Evolutionary conservation across 2,113 vertebrate species (phyloP), one percentile per base, ranked within the genome.

Genomic region (Athene cunicularia): DNA sequence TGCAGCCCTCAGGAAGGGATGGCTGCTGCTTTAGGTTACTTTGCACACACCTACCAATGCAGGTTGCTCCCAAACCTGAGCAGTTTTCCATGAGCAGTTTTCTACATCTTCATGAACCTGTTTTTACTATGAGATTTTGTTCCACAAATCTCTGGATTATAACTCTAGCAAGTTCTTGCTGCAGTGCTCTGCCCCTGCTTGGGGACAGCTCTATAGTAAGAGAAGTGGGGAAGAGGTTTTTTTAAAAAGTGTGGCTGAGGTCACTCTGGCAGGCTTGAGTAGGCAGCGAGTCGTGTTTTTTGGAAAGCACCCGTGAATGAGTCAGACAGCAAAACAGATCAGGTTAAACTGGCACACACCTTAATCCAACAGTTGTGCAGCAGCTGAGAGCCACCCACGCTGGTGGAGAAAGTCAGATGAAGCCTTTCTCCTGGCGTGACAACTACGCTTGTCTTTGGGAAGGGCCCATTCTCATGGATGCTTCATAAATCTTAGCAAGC

Each of bases 241-340:
- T 49, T 17, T 8, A 1, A 2, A 14, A 74, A 30, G n/a, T 7
- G 47, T n/a, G 37, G 32, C 70, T 47, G 47, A 58, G 52, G 39
- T 71, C 22, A 53, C n/a, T 39, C 12, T 22, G 59, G 49, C 75
- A 74, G 37, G 3, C 32, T 30, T 18, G 59, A 28, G 37, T 5
- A 16, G 52, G 37, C 64, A 72, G 41, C 64, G 14, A 37, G 20
- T 9, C 20, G 30, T 27, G 22, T 52, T 33, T 59, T 76, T 43
- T 19, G 49, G 37, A 14, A 41, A 43, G 53, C n/a, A 47, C 35
- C n/a, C 28, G 8, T 8, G 39, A 33, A 32, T 0, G 0, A 52
- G 41, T 19, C 32, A 19, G 45, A 33, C 45, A 56, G 33, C 66
- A 41, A 45, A 71, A 8, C 28, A 2, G 10, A 6, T 5, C 1